phyloP scores from a whole-genome alignment of 2,888 invertebrate genomes.

The Zaprionus obscuricornis region DNA sequence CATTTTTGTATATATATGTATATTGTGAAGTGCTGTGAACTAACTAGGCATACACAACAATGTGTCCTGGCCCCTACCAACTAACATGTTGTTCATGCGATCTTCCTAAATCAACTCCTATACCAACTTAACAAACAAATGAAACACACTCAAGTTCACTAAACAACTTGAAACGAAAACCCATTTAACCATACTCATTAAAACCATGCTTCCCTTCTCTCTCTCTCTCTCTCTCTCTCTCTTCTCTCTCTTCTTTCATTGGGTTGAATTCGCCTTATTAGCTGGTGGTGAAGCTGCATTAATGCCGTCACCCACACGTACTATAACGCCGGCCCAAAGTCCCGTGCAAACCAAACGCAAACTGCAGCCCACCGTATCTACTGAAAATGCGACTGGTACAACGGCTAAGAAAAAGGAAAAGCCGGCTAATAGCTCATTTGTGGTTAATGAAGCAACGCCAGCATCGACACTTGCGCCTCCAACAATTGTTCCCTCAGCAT shows the following conservation, averaged over 20 bases:
- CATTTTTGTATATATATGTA: slow-evolving; percentile 51
- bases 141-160: slow-evolving; percentile 68
- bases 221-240: slow-evolving; percentile 41
- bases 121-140: slow-evolving; percentile 19
- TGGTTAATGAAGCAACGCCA: slow-evolving; percentile 54
- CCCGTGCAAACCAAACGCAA: slow-evolving; percentile 89
- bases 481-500: slow-evolving; percentile 27
- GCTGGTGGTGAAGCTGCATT: slow-evolving; percentile 84
- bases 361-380: slow-evolving; percentile 89
- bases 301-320: slow-evolving; percentile 86
- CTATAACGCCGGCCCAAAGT: slow-evolving; percentile 84
- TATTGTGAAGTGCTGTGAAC: slow-evolving; percentile 57
- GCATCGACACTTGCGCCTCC: slow-evolving; percentile 31
- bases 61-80: slow-evolving; percentile 40
- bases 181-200: slow-evolving; percentile 69
- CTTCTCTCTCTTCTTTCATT: slow-evolving; percentile 9
- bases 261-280: slow-evolving; percentile 52
- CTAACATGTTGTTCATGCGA: slow-evolving; percentile 51
- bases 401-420: slow-evolving; percentile 89
- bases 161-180: slow-evolving; percentile 64
- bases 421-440: slow-evolving; percentile 73
- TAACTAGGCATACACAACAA: slow-evolving; percentile 64
- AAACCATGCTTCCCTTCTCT: too few species aligned
- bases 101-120: slow-evolving; percentile 34
- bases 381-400: slow-evolving; percentile 85